Evolutionary conservation across 2,113 vertebrate genomes (phyloP), one percentile per base, ranked within the genome.

Genomic region (Ahaetulla prasina): DNA sequence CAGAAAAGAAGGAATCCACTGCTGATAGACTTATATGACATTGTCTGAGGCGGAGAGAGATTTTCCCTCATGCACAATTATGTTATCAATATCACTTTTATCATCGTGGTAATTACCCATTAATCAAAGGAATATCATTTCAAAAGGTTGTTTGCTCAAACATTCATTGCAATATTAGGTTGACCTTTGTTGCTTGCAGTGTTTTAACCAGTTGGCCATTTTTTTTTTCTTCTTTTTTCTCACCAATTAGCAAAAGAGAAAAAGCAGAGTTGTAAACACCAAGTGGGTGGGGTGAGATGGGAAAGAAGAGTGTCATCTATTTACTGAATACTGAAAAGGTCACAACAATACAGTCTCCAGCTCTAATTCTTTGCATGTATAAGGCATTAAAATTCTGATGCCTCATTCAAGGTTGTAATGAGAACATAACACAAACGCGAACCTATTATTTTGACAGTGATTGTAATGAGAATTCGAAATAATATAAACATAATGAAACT

Each of bases 311-410:
- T 57, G 93, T 49, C 57, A 93, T 93, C 30, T 4, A 0, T 93
- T 94, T 95, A 74, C 90, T 89, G 95, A 97, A 95, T 97, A 96
- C 22, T 96, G 95, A 96, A 98, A 98, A 97, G 96, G 95, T 98
- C 96, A 97, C 35, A 50, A 86, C 92, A 91, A 93, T 95, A 89
- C 74, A 93, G 25, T 52, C 55, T 43, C 68, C 92, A 89, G 87
- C 68, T 91, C 84, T 95, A 96, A 95, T 97, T 96, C 91, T 96
- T 95, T 96, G 89, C 95, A 96, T 96, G 94, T 93, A 95, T 80
- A 86, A 95, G 90, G 60, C 92, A 97, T 95, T 96, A 96, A 96
- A 97, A 96, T 96, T 96, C 92, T 74, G 91, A 18, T 93, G 91
- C 94, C 89, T 95, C 92, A 92, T 94, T 95, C 93, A 95, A 95